A percentile compares a stretch with the other conserved stretches of the same genome.
Conservation (phyloP, 2,797 vertebrate species). For the Spheniscus humboldti region DNA sequence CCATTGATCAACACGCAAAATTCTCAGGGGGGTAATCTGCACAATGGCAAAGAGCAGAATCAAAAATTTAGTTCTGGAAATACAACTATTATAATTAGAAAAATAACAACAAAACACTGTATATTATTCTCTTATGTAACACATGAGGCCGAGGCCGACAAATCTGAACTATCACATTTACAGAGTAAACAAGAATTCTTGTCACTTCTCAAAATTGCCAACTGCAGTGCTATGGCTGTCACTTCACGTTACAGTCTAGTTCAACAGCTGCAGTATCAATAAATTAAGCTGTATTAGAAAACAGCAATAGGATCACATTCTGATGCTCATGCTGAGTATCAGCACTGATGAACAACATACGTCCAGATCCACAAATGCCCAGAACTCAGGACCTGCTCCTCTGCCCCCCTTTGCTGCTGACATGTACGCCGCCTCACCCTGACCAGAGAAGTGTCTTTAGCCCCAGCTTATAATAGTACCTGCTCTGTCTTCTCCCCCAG, state of each 20-base stretch:
- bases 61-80: not conserved
- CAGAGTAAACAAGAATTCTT: slow-evolving; percentile 49
- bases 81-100: not conserved
- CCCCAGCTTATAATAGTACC: not conserved
- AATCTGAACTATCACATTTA: slow-evolving; percentile 8
- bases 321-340: not conserved
- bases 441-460: not conserved
- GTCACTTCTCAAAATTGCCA: slow-evolving; percentile 27
- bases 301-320: not conserved
- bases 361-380: not conserved
- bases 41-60: not conserved
- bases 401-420: not conserved
- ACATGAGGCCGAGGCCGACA: not conserved
- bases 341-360: not conserved
- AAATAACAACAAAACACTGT: not conserved
- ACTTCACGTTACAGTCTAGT: slow-evolving; percentile 4
- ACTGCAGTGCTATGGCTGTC: slow-evolving; percentile 32
- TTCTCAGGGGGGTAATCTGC: not conserved
- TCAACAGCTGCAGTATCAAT: slow-evolving; percentile 19
- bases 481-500: not conserved
- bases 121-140: not conserved
- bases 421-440: not conserved
- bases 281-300: slow-evolving; percentile 33
- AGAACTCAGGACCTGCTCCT: not conserved
- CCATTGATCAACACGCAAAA: not conserved